Conservation (phyloP, 2,888 invertebrate species). For the Rhagophthalmus giganteus region DNA sequence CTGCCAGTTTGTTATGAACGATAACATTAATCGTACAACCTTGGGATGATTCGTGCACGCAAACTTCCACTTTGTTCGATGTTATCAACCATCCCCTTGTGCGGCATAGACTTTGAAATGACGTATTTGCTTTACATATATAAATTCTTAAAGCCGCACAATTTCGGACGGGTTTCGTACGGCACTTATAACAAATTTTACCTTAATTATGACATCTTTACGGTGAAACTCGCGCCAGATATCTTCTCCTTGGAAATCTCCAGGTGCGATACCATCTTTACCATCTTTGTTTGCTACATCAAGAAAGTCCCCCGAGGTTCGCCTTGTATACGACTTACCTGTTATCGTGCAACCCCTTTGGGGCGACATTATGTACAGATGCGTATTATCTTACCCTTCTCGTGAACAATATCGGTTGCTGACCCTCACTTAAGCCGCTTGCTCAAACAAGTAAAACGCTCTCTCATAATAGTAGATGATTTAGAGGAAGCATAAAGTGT, state of each 20-base stretch:
- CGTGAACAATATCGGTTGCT: conserved; percentile 7
- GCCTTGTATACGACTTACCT: conserved; percentile 15
- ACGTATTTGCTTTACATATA: no score
- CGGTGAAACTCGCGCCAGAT: background rate
- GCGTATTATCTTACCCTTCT: conserved; percentile 20
- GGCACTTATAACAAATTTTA: no score
- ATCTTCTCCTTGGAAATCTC: background rate
- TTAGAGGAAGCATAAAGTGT: conserved; percentile 2
- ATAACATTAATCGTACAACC: no score
- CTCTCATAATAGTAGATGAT: conserved; percentile 3
- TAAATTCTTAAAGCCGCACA: no score
- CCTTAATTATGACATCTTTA: background rate
- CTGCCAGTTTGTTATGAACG: no score
- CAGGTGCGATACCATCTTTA: conserved; percentile 10
- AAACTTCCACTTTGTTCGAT: no score
- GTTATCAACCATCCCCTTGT: background rate
- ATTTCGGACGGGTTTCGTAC: no score
- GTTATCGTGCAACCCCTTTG: conserved; percentile 23
- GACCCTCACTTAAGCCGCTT: conserved; percentile 12
- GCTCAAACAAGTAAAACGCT: conserved; percentile 7
- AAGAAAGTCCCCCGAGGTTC: conserved; percentile 16
- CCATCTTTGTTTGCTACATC: conserved; percentile 10
- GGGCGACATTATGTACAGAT: conserved; percentile 19
- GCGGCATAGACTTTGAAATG: background rate
- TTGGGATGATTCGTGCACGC: no score